Base-by-base conservation (phyloP, 2,888 invertebrate species). In the Drosophila neotestacea region DNA sequence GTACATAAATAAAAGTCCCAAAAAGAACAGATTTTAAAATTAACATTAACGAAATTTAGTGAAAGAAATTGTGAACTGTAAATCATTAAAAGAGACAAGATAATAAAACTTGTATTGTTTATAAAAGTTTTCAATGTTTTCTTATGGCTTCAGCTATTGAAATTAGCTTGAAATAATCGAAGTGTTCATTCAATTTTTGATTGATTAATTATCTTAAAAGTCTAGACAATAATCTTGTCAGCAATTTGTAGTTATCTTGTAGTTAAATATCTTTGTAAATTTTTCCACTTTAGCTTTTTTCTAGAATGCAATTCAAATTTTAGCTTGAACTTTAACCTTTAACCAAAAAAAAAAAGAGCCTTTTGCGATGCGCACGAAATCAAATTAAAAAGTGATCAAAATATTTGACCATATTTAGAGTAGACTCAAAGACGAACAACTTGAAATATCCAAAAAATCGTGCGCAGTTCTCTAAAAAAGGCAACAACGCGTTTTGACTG, bases 341-440 rank as follows among this genome's bases (percentile, higher is more conserved):
- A 46, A 36, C 6, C 32, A 46, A 51, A 51, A 41, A 52, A 41
- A 52, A 32, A 22, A 22, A 22, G 22, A 1, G 16, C 16, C 2
- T 42, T 28, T 10, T 36, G 36, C 36, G 13, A 54, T 48, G 51
- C 61, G 56, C 79, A 63, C 63, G 63, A 60, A 71, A 74, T 81
- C 77, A 73, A 89, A 85, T 85, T 89, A 85, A 85, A 87, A 73
- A 80, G 67, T 73, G 69, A 88, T 84, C 78, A 84, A 84, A 71
- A 87, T 89, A 71, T 68, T 71, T 89, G 65, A 73, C 88, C 89
- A 87, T 70, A 73, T 70, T 62, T 9, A 51, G 52, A 16, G 56
- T 67, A n/a, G 13, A 28, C 22, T 75, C 66, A 60, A 75, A 70
- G 65, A 52, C 68, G 52, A 52, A 52, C 56, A 75, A 87, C 73